These are phyloP conservation scores for Helleia helle DNA, from an alignment of 2,888 invertebrate species.

Conservation along the genomic window DNA sequence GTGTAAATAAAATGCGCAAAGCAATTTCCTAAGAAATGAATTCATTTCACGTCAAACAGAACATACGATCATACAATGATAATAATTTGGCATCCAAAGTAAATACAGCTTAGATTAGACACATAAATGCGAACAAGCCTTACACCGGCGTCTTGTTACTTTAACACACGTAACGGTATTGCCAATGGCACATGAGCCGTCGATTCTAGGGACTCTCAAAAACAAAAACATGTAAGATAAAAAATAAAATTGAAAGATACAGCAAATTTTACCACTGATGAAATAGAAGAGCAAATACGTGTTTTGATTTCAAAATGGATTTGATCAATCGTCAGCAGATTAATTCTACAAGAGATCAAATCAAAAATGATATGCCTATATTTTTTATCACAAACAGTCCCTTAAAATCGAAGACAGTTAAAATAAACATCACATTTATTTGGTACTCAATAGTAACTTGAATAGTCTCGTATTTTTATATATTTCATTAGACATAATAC, in stretches of 20 bases:
- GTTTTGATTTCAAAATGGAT: too few species aligned
- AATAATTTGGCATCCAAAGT: slow-evolving; percentile 68
- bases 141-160: slow-evolving; percentile 24
- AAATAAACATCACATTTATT: slow-evolving; percentile 10
- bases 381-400: too few species aligned
- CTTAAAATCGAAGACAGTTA: slow-evolving; percentile 1
- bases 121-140: slow-evolving; percentile 57
- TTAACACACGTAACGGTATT: slow-evolving; percentile 11
- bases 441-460: slow-evolving; percentile 1
- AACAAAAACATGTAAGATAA: slow-evolving; percentile 14
- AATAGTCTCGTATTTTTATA: not conserved
- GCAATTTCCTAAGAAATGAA: slow-evolving; percentile 36
- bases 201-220: slow-evolving; percentile 8
- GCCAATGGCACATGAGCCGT: slow-evolving; percentile 16
- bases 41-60: slow-evolving; percentile 41
- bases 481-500: not conserved
- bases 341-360: too few species aligned
- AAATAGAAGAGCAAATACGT: too few species aligned
- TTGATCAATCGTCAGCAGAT: too few species aligned
- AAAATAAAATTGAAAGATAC: slow-evolving; percentile 15
- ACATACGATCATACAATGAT: slow-evolving; percentile 20
- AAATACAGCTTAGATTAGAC: slow-evolving; percentile 54
- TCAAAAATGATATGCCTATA: too few species aligned
- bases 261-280: slow-evolving; percentile 6
- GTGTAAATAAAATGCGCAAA: slow-evolving; percentile 37